Conservation (phyloP, 2,113 vertebrate genomes). For the Periophthalmodon schlosseri region DNA sequence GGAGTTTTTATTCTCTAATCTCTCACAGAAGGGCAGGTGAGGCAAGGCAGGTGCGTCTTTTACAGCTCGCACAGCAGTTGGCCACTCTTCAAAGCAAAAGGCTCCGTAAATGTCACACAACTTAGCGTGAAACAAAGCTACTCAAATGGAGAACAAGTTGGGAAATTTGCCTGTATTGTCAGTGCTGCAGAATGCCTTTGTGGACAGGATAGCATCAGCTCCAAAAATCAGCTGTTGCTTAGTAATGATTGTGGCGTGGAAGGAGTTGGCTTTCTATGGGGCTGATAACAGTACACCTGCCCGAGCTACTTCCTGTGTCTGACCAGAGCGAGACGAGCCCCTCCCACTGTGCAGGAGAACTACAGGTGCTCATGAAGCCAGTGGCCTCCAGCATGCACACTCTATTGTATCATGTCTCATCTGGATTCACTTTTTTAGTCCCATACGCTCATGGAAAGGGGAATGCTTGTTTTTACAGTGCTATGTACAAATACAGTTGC, state of each 20-base stretch:
- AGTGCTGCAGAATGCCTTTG: constrained; percentile 6
- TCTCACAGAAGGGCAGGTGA: constrained; percentile 72
- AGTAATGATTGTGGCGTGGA: constrained; percentile 65
- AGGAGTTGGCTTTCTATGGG: constrained; percentile 64
- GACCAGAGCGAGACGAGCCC: constrained; percentile 54
- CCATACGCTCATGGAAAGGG: constrained; percentile 6
- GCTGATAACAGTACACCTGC: constrained; percentile 76
- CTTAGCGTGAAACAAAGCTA: constrained; percentile 60
- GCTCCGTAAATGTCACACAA: constrained; percentile 61
- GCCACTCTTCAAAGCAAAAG: constrained; percentile 70
- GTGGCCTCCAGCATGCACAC: constrained; percentile 35
- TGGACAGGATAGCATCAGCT: constrained; percentile 18
- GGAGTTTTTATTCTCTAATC: constrained; percentile 63
- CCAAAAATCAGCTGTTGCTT: constrained; percentile 34
- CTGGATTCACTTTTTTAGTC: constrained; percentile 31
- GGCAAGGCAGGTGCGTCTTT: constrained; percentile 73
- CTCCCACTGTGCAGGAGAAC: constrained; percentile 27
- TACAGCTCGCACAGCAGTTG: constrained; percentile 65
- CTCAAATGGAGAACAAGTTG: constrained; percentile 34
- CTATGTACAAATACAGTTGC: neutral
- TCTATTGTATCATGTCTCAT: constrained; percentile 16
- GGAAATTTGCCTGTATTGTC: constrained; percentile 37
- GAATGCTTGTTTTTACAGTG: neutral
- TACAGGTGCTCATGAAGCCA: constrained; percentile 61
- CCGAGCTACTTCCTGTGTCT: constrained; percentile 64